Conservation (phyloP, 1,140 invertebrate species). For the Drosophila willistoni region DNA sequence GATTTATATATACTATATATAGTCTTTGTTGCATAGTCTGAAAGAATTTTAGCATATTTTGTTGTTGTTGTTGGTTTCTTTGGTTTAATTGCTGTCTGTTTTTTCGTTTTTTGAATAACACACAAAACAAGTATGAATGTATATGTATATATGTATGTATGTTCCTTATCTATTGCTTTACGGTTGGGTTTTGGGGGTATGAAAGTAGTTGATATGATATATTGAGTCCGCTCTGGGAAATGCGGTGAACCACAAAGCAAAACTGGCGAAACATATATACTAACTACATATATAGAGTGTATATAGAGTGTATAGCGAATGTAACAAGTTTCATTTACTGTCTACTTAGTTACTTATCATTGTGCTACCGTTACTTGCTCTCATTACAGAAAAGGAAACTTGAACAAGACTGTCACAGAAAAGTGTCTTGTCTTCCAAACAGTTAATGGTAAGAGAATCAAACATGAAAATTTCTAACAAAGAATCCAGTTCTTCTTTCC, state of each 20-base stretch:
- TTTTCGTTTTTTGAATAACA: not conserved
- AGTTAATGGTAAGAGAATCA: slow-evolving; percentile 24
- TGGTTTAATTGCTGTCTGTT: not conserved
- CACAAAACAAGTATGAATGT: not conserved
- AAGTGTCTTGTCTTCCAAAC: not conserved
- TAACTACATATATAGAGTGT: not conserved
- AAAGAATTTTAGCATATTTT: slow-evolving; percentile 6
- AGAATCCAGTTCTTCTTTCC: too few relatives aligned
- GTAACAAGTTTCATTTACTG: slow-evolving; percentile 5
- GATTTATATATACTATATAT: not conserved
- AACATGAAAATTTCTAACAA: too few relatives aligned
- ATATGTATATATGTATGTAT: not conserved
- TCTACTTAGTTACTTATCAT: not conserved
- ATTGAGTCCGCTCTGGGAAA: slow-evolving; percentile 6
- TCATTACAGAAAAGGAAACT: slow-evolving; percentile 29
- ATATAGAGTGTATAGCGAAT: not conserved
- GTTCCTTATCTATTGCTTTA: not conserved
- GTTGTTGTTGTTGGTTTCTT: not conserved
- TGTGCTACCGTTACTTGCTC: not conserved
- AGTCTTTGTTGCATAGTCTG: too few relatives aligned
- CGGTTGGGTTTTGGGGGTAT: not conserved
- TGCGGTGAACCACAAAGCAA: slow-evolving; percentile 27
- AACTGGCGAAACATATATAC: not conserved
- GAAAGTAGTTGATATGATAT: slow-evolving; percentile 4
- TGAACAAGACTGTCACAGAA: slow-evolving; percentile 1